These are phyloP conservation scores for Paragorgia papillata DNA, from an alignment of 92 coral and sea anemone genomes.

Conservation along the genomic window DNA sequence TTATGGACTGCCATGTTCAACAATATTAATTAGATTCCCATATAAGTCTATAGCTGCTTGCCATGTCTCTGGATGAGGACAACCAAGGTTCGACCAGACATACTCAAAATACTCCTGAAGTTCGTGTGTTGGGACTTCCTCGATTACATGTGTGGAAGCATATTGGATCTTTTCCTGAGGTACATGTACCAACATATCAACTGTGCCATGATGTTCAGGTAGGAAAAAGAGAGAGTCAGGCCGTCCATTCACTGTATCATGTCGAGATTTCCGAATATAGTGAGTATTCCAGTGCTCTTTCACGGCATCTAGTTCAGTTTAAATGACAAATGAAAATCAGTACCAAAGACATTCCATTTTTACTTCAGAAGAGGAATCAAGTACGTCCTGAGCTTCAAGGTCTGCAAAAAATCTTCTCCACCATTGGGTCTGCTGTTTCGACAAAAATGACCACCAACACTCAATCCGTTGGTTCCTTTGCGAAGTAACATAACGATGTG, in stretches of 20 bases:
- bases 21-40: background rate
- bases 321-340: conserved; percentile 59
- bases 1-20: background rate
- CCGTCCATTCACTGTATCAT: conserved; percentile 64
- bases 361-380: conserved; percentile 55
- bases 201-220: conserved; percentile 63
- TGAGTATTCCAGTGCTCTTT: conserved; percentile 74
- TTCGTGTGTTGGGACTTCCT: conserved; percentile 23
- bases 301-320: conserved; percentile 51
- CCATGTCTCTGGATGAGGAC: conserved; percentile 4
- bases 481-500: conserved; percentile 64
- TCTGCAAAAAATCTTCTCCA: conserved; percentile 60
- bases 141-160: conserved; percentile 51
- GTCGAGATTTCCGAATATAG: conserved; percentile 56
- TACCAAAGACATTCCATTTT: conserved; percentile 63
- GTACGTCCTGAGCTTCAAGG: conserved; percentile 58
- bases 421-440: conserved; percentile 52
- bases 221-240: conserved; percentile 68
- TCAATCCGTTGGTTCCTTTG: conserved; percentile 65
- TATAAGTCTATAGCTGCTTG: conserved; percentile 16
- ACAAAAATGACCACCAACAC: conserved; percentile 71
- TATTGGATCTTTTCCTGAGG: conserved; percentile 44
- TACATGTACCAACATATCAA: conserved; percentile 43
- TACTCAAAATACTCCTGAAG: conserved; percentile 64
- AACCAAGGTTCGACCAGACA: conserved; percentile 35